Conservation (phyloP, 2,113 vertebrate genomes). For the Delphinapterus leucas region DNA sequence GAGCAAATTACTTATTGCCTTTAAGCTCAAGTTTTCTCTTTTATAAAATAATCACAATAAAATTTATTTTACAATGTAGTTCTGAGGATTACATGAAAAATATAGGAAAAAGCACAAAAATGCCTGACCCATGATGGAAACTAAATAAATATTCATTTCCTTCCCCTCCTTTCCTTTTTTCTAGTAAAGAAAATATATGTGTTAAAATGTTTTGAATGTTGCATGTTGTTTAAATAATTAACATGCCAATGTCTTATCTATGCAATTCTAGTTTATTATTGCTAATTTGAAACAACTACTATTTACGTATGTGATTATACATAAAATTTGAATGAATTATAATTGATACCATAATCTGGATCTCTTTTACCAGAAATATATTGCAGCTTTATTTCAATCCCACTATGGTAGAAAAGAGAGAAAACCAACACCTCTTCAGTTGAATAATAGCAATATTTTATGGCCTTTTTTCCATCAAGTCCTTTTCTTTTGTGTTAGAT, state of each 20-base stretch:
- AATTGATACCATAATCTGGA: background rate
- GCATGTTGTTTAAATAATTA: background rate
- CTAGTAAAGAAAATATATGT: background rate
- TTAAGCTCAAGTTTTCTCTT: background rate
- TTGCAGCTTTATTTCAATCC: slow-evolving; percentile 15
- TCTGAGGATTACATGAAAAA: background rate
- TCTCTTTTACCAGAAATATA: slow-evolving; percentile 1
- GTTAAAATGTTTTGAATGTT: background rate
- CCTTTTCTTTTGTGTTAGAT: background rate
- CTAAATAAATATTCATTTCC: background rate
- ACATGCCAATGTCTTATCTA: background rate
- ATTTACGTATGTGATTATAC: background rate
- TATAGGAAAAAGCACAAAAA: background rate
- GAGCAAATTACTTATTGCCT: background rate
- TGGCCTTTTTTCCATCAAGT: background rate
- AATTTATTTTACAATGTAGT: background rate
- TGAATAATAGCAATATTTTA: background rate
- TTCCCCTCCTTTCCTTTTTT: background rate
- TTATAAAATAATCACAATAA: slow-evolving; percentile 26
- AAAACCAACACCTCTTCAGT: background rate
- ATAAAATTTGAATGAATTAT: slow-evolving; percentile 19
- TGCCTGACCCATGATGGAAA: background rate
- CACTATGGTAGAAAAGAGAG: background rate
- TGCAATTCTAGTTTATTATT: background rate
- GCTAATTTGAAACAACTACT: background rate